phyloP scores from a whole-genome alignment of 1,140 invertebrate species.

The Pomacea maculata region DNA sequence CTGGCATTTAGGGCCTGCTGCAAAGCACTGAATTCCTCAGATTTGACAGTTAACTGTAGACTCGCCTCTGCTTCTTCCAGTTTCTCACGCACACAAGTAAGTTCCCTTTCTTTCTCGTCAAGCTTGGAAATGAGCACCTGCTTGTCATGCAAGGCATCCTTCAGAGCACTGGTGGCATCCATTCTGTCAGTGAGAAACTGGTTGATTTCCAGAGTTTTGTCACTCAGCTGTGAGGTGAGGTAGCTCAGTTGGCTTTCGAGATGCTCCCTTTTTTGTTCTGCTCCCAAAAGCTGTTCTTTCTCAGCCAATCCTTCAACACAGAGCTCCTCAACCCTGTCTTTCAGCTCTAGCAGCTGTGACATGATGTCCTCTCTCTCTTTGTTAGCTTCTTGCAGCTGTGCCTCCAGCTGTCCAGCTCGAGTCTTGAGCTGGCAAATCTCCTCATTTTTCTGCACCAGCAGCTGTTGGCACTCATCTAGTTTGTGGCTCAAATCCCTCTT shows the following conservation, averaged over 20 bases:
- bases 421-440: background rate
- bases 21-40: background rate
- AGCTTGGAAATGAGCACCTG: background rate
- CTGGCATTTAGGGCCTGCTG: background rate
- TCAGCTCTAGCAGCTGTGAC: background rate
- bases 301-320: background rate
- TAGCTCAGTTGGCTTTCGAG: background rate
- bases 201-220: background rate
- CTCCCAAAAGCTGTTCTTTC: background rate
- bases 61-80: slow-evolving; percentile 17
- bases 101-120: background rate
- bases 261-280: background rate
- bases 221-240: background rate
- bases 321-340: background rate
- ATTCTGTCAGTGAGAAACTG: background rate
- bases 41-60: background rate
- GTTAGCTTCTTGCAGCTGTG: background rate
- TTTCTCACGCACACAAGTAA: background rate
- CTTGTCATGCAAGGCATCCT: slow-evolving; percentile 1
- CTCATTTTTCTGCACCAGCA: slow-evolving; percentile 4
- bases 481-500: slow-evolving; percentile 9
- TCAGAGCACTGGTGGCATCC: slow-evolving; percentile 11
- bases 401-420: background rate
- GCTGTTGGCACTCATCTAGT: slow-evolving; percentile 3
- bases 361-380: background rate